Evolutionary conservation across 2,888 invertebrate genomes (phyloP), one percentile per base, ranked within the genome.

Genomic region (Harmothoe impar): DNA sequence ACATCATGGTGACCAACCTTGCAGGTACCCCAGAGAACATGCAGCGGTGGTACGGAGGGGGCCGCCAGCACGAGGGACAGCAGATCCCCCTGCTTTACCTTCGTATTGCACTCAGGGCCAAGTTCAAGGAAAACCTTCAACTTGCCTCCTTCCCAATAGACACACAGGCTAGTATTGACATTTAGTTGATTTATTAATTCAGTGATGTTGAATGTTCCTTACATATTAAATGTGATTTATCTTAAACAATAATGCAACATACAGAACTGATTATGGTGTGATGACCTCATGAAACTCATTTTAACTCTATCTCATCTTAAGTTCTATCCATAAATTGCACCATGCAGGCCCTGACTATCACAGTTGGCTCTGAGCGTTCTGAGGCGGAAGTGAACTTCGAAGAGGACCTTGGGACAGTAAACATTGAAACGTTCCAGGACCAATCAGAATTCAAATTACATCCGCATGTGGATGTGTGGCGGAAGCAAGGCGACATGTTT

Each of bases 41-140:
- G 29, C 20, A 54, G 29, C 52, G 33, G 29, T 52, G 86, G 54
- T 86, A 52, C 86, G 86, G 52, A 3, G 86, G 54, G 1, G 12
- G 20, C 86, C 54, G 33, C 23, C 29, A 20, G 52, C 29, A 52
- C 52, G 7, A 5, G 25, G 86, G 29, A 7, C 56, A 86, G 54
- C 51, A 52, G 54, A 0, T 25, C 10, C 86, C 86, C 52, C 54
- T 86, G 5, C 52, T 86, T n/a, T 86, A 54, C 54, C 17, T 31
- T 0, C 23, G 54, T n/a, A n/a, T 29, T 15, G 20, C 29, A 17
- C 31, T 86, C 86, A 52, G 86, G 86, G 86, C 86, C 86, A 86
- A 86, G 86, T 86, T 86, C 86, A 86, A 54, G 54, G 86, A 86
- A 7, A 33, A 54, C 52, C 52, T 86, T 3, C 29, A 86, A n/a